These are phyloP conservation scores for Portunus trituberculatus DNA, from an alignment of 1,140 invertebrate species.

Conservation along the genomic window DNA sequence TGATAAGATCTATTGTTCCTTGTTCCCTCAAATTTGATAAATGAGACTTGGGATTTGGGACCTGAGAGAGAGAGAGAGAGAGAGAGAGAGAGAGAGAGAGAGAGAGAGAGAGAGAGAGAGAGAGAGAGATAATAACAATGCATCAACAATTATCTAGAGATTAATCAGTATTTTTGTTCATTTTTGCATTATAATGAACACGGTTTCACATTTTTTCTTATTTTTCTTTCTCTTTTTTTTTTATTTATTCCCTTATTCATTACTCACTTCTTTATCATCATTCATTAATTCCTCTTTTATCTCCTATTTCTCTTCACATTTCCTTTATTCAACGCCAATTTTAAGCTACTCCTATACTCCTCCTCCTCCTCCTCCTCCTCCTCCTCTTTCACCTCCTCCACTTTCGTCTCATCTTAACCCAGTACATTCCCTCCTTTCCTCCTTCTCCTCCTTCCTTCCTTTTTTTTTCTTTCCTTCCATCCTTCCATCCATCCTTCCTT, in stretches of 20 bases:
- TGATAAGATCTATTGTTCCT: conserved; percentile 72
- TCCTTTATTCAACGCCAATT: background rate
- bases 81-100: background rate
- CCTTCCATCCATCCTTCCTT: background rate
- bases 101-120: conserved; percentile 31
- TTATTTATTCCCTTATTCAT: background rate
- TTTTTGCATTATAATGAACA: background rate
- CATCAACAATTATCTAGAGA: background rate
- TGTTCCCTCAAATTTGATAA: conserved; percentile 53
- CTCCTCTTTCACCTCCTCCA: background rate
- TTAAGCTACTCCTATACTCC: background rate
- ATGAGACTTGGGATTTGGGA: conserved; percentile 42
- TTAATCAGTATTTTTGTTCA: background rate
- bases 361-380: background rate
- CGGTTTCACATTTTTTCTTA: background rate
- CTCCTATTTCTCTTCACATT: background rate
- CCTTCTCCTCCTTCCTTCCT: background rate
- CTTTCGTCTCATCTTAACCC: background rate
- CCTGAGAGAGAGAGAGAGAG: conserved; percentile 9
- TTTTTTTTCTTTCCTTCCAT: background rate
- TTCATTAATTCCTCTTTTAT: background rate
- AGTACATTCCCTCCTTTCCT: background rate
- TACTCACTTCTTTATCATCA: too few species aligned
- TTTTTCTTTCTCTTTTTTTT: background rate
- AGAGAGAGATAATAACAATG: conserved; percentile 16